These are phyloP conservation scores for Trichopria drosophilae DNA, from an alignment of 2,888 invertebrate genomes.

Conservation along the genomic window DNA sequence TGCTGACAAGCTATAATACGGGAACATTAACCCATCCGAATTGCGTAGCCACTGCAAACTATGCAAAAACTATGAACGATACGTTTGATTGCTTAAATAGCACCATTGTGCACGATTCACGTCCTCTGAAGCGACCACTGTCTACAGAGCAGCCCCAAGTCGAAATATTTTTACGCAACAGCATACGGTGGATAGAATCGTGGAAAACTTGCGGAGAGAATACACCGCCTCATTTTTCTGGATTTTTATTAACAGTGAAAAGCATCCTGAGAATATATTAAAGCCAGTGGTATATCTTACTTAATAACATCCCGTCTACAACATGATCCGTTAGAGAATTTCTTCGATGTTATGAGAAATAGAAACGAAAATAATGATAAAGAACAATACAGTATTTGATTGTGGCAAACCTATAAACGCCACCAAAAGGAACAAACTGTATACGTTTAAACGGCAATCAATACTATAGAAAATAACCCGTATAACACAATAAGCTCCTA, in stretches of 20 bases:
- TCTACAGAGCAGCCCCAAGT: slow-evolving; percentile 22
- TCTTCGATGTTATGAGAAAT: slow-evolving; percentile 26
- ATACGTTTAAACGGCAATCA: no score
- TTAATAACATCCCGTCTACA: slow-evolving; percentile 25
- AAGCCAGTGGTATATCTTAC: slow-evolving; percentile 19
- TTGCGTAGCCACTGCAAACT: slow-evolving; percentile 31
- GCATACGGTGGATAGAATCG: slow-evolving; percentile 23
- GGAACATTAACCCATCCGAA: slow-evolving; percentile 26
- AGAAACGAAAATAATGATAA: slow-evolving; percentile 23
- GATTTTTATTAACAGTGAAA: slow-evolving; percentile 35
- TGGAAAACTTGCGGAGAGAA: slow-evolving; percentile 13
- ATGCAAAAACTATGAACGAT: slow-evolving; percentile 34
- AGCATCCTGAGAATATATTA: slow-evolving; percentile 16
- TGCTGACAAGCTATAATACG: slow-evolving; percentile 29
- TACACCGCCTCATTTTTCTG: slow-evolving; percentile 36
- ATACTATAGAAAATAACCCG: no score
- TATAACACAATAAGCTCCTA: no score
- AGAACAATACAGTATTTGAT: no score
- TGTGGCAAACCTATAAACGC: no score
- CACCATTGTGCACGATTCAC: slow-evolving; percentile 15
- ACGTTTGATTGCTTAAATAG: slow-evolving; percentile 36
- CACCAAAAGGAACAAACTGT: no score
- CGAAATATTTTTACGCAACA: slow-evolving; percentile 24
- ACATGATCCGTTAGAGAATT: slow-evolving; percentile 30
- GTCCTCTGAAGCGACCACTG: slow-evolving; percentile 26